A percentile compares a stretch with the other conserved stretches of the same genome.
Conservation (phyloP, 2,888 invertebrate genomes). For the Mythimna impura region DNA sequence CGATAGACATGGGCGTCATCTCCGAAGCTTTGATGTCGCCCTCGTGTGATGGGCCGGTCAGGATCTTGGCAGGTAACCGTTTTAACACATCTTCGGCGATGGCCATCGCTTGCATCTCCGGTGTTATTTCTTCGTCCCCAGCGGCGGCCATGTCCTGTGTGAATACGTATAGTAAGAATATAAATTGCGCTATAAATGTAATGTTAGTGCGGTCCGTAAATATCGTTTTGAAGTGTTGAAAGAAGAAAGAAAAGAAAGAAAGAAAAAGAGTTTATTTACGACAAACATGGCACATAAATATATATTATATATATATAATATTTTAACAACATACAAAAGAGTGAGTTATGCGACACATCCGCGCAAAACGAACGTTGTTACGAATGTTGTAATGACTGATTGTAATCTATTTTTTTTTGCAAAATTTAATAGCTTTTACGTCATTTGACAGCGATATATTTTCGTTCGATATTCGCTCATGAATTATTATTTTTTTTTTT, state of each 20-base stretch:
- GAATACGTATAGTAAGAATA: neutral
- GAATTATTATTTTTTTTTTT: too few relatives aligned
- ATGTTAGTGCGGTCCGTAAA: neutral
- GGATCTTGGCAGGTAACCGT: slow-evolving; percentile 93
- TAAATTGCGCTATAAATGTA: neutral
- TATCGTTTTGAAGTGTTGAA: neutral
- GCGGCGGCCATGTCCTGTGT: slow-evolving; percentile 91
- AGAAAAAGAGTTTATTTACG: too few relatives aligned
- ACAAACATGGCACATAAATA: too few relatives aligned
- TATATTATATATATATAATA: too few relatives aligned
- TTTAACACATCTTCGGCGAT: slow-evolving; percentile 95
- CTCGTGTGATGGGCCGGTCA: slow-evolving; percentile 92
- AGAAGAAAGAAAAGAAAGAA: too few relatives aligned
- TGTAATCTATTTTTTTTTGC: neutral
- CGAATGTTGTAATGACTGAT: neutral
- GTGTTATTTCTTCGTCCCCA: slow-evolving; percentile 92
- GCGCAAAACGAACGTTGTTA: neutral
- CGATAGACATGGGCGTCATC: slow-evolving; percentile 98
- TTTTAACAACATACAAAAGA: too few relatives aligned
- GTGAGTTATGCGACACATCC: too few relatives aligned
- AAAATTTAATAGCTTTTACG: neutral
- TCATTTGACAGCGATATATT: neutral
- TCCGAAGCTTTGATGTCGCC: slow-evolving; percentile 94
- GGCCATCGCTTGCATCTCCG: slow-evolving; percentile 95
- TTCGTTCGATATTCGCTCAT: neutral